Percentiles rank a stretch among this genome's conserved stretches.
phyloP scores from a whole-genome alignment of 2,888 invertebrate genomes.

The Volucella zonaria region DNA sequence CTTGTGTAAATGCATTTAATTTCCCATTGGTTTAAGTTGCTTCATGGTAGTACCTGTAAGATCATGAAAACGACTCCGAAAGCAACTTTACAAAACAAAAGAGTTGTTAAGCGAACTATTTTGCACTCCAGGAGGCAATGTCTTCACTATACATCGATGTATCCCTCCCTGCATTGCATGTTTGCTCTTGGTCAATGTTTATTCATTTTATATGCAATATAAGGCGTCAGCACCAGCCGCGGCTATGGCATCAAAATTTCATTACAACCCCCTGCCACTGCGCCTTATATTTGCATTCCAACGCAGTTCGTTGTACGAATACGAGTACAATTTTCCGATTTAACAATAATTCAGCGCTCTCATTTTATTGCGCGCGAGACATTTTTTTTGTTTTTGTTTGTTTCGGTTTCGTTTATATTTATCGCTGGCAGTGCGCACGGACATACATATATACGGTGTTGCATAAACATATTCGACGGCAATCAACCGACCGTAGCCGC shows the following conservation, averaged over 20 bases:
- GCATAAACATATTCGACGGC: slow-evolving; percentile 61
- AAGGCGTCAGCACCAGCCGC: slow-evolving; percentile 36
- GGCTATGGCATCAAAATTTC: slow-evolving; percentile 8
- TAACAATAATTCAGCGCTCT: slow-evolving; percentile 56
- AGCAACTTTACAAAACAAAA: slow-evolving; percentile 15
- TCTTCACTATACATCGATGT: slow-evolving; percentile 15
- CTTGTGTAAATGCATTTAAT: too few relatives aligned
- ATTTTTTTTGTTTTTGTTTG: slow-evolving; percentile 36
- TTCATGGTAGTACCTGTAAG: too few relatives aligned
- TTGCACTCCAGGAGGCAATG: slow-evolving; percentile 26
- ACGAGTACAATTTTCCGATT: slow-evolving; percentile 56
- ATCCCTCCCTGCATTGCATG: slow-evolving; percentile 45
- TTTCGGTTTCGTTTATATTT: too few relatives aligned
- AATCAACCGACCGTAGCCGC: slow-evolving; percentile 32
- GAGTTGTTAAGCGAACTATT: slow-evolving; percentile 44
- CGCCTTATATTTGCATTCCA: slow-evolving; percentile 10
- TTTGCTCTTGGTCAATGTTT: slow-evolving; percentile 40
- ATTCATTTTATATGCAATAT: slow-evolving; percentile 34
- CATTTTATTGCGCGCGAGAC: slow-evolving; percentile 59
- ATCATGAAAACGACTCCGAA: too few relatives aligned
- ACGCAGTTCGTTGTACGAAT: slow-evolving; percentile 12
- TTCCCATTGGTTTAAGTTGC: too few relatives aligned
- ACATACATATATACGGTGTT: slow-evolving; percentile 26
- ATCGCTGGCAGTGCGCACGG: slow-evolving; percentile 1
- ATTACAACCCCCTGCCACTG: neutral